Evolutionary conservation across 23 tunicate species (phyloP).

Genomic region (Ascidia mentula): DNA sequence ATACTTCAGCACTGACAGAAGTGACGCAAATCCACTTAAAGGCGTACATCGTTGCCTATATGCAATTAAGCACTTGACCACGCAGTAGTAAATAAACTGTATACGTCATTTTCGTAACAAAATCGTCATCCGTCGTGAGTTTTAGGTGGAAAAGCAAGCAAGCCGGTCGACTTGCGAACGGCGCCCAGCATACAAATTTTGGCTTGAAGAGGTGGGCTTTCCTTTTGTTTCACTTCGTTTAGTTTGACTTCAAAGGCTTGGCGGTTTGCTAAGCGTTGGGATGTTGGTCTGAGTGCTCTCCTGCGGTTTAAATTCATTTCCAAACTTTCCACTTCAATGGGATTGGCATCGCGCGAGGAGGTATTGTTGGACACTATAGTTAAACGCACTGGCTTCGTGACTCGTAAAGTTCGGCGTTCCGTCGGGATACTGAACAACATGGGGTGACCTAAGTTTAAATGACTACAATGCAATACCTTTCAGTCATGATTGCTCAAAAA

Average conservation of each 20-base stretch:
- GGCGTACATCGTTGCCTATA: not conserved
- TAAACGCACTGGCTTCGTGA: too few relatives aligned
- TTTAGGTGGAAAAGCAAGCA: too few relatives aligned
- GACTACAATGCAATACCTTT: too few relatives aligned
- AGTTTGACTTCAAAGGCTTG: not conserved
- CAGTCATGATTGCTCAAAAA: too few relatives aligned
- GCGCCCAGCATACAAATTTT: not conserved
- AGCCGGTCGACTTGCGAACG: too few relatives aligned
- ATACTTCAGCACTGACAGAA: not conserved
- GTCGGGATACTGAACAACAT: too few relatives aligned
- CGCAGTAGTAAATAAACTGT: not conserved
- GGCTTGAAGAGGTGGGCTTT: not conserved
- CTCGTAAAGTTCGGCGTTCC: too few relatives aligned
- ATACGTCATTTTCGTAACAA: not conserved
- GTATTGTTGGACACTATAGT: too few relatives aligned
- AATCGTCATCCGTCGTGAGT: too few relatives aligned
- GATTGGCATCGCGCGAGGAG: not conserved
- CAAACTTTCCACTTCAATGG: not conserved
- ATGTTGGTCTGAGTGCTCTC: not conserved
- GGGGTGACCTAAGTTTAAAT: too few relatives aligned
- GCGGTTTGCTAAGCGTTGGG: not conserved
- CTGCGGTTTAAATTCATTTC: not conserved
- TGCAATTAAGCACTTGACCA: not conserved
- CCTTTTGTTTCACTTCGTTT: not conserved
- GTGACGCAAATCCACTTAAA: conserved; percentile 3